These are phyloP conservation scores for Zaprionus taronus DNA, from an alignment of 1,140 invertebrate species.

Conservation along the genomic window DNA sequence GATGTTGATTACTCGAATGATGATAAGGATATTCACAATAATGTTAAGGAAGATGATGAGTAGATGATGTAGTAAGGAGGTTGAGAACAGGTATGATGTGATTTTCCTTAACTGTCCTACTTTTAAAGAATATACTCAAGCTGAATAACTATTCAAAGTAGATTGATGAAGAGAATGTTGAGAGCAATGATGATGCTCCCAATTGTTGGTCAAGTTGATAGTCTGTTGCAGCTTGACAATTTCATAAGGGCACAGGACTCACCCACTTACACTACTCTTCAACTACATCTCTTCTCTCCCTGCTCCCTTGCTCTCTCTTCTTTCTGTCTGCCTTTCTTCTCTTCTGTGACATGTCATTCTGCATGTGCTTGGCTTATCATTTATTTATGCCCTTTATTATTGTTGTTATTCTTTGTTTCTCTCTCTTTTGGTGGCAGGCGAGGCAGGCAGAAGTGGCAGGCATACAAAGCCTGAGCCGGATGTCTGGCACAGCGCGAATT, in stretches of 20 bases:
- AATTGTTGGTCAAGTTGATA: conserved; percentile 24
- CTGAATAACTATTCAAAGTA: background rate
- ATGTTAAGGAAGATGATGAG: background rate
- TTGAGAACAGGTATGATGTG: no score
- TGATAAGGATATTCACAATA: background rate
- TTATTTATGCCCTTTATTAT: conserved; percentile 77
- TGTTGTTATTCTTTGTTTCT: conserved; percentile 47
- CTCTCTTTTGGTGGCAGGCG: background rate
- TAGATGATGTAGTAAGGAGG: no score
- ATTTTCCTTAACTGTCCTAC: no score
- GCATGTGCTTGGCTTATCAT: conserved; percentile 69
- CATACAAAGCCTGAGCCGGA: conserved; percentile 26
- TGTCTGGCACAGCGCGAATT: conserved; percentile 41
- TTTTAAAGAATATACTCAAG: no score
- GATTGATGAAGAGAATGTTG: background rate
- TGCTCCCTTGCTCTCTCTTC: no score
- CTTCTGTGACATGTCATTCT: conserved; percentile 42
- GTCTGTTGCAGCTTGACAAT: conserved; percentile 48
- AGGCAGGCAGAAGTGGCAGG: conserved; percentile 21
- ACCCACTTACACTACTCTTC: background rate
- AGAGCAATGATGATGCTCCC: background rate
- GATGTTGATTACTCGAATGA: background rate
- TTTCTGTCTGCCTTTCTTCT: background rate
- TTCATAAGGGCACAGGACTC: conserved; percentile 26
- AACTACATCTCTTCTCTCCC: background rate